A percentile compares a stretch with the other conserved stretches of the same genome.
Evolutionary conservation across 1,140 invertebrate genomes (phyloP).

Genomic region (Andrena cerasifolii): DNA sequence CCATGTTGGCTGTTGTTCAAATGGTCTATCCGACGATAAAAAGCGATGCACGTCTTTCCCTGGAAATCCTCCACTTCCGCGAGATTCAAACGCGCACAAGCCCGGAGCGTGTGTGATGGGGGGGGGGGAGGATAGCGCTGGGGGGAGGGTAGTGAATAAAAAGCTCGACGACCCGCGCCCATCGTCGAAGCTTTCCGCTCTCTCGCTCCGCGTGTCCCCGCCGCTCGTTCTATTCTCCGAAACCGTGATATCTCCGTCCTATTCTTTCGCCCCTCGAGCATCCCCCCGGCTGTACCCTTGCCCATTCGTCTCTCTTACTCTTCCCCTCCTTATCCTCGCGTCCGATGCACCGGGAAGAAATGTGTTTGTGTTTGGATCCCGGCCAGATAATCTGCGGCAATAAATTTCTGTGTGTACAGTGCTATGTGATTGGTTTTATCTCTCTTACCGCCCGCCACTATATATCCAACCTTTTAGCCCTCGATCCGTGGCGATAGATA

Average conservation of each 20-base stretch:
- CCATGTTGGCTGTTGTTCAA: slow-evolving; percentile 80
- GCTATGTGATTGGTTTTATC: slow-evolving; percentile 80
- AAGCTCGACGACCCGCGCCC: slow-evolving; percentile 61
- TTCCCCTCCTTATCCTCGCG: slow-evolving; percentile 14
- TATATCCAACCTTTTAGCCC: slow-evolving; percentile 67
- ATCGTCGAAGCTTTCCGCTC: slow-evolving; percentile 60
- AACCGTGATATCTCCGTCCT: slow-evolving; percentile 19
- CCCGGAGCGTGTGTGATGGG: slow-evolving; percentile 34
- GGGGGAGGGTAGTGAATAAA: slow-evolving; percentile 48
- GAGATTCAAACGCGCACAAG: slow-evolving; percentile 72
- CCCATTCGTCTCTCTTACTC: slow-evolving; percentile 16
- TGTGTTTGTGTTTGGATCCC: slow-evolving; percentile 78
- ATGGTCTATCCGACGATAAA: slow-evolving; percentile 78
- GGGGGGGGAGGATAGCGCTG: background rate
- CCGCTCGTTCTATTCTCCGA: slow-evolving; percentile 30
- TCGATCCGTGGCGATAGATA: slow-evolving; percentile 50
- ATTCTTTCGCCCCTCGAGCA: slow-evolving; percentile 1
- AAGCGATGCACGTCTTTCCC: slow-evolving; percentile 74
- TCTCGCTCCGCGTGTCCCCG: slow-evolving; percentile 43
- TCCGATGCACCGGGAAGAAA: slow-evolving; percentile 67
- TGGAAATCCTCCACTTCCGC: slow-evolving; percentile 73
- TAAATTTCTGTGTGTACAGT: slow-evolving; percentile 79
- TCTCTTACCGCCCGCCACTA: slow-evolving; percentile 54
- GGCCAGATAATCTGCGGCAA: slow-evolving; percentile 80
- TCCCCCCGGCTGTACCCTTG: background rate